Evolutionary conservation across 2,888 invertebrate genomes (phyloP).

Genomic region (Ecdyonurus torrentis): DNA sequence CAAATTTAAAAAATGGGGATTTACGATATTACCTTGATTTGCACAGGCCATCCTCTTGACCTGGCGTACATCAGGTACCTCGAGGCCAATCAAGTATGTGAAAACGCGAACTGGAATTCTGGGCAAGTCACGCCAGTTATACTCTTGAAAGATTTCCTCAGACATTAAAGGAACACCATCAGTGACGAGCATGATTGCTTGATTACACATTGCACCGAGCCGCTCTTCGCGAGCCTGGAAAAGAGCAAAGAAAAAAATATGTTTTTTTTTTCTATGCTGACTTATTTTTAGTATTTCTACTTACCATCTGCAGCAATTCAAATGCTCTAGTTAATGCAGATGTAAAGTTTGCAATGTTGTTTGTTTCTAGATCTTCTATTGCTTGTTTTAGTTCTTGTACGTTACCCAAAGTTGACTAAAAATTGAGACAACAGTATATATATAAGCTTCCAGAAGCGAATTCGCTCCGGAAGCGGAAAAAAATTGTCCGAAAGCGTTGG

Average conservation of each 20-base stretch:
- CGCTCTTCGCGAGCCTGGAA: conserved; percentile 25
- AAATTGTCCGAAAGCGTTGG: no score
- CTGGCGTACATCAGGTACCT: conserved; percentile 79
- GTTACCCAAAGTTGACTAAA: conserved; percentile 70
- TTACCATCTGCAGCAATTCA: conserved; percentile 46
- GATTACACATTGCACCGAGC: conserved; percentile 60
- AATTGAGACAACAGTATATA: no score
- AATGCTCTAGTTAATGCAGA: conserved; percentile 79
- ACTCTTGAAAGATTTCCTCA: conserved; percentile 77
- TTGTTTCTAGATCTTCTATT: conserved; percentile 61
- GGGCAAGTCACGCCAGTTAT: conserved; percentile 61
- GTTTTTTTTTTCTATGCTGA: neutral
- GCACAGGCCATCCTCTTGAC: conserved; percentile 98
- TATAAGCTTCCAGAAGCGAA: no score
- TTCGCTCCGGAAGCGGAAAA: no score
- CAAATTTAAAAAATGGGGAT: neutral
- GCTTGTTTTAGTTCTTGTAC: conserved; percentile 65
- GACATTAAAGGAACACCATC: conserved; percentile 94
- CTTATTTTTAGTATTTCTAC: conserved; percentile 8
- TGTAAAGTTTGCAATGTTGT: conserved; percentile 87
- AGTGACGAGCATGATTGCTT: conserved; percentile 98
- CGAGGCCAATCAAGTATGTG: conserved; percentile 93
- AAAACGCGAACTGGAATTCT: conserved; percentile 81
- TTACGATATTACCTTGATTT: conserved; percentile 54
- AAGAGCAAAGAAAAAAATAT: neutral